Conservation (phyloP, 2,888 invertebrate species). For the Anthophora plumipes region DNA sequence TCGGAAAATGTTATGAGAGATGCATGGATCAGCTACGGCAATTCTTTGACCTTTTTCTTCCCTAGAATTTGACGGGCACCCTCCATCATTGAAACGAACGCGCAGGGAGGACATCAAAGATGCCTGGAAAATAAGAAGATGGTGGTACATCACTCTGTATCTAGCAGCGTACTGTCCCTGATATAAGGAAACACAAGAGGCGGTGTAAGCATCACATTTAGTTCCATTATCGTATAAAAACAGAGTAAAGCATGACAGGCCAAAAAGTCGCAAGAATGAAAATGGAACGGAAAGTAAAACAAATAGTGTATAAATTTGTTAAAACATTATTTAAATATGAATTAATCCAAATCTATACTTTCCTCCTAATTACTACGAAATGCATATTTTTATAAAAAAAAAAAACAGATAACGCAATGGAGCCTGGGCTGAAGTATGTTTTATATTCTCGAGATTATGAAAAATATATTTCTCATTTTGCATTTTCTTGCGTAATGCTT, state of each 20-base stretch:
- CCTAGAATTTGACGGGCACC: constrained; percentile 66
- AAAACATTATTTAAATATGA: too few relatives aligned
- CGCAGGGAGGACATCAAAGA: constrained; percentile 54
- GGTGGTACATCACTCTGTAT: constrained; percentile 58
- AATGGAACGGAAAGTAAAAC: not conserved
- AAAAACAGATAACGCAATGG: too few relatives aligned
- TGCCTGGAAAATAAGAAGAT: constrained; percentile 63
- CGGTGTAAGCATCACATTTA: constrained; percentile 31
- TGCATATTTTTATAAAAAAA: too few relatives aligned
- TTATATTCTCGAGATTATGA: too few relatives aligned
- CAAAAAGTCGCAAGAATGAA: not conserved
- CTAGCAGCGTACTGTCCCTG: constrained; percentile 12
- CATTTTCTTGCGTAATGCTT: too few relatives aligned
- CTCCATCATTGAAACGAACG: constrained; percentile 68
- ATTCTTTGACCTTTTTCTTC: constrained; percentile 44
- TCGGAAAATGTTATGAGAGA: constrained; percentile 42
- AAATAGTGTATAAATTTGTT: too few relatives aligned
- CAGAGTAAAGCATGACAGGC: not conserved
- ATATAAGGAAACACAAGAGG: constrained; percentile 16
- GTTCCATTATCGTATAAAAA: not conserved
- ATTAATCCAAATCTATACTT: too few relatives aligned
- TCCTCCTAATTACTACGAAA: too few relatives aligned
- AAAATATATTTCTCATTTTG: too few relatives aligned
- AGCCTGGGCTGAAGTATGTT: too few relatives aligned
- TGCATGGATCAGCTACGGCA: constrained; percentile 47